Percentiles rank a stretch among this genome's conserved stretches.
Conservation (phyloP, 2,113 vertebrate genomes). For the Pangasianodon gigas region DNA sequence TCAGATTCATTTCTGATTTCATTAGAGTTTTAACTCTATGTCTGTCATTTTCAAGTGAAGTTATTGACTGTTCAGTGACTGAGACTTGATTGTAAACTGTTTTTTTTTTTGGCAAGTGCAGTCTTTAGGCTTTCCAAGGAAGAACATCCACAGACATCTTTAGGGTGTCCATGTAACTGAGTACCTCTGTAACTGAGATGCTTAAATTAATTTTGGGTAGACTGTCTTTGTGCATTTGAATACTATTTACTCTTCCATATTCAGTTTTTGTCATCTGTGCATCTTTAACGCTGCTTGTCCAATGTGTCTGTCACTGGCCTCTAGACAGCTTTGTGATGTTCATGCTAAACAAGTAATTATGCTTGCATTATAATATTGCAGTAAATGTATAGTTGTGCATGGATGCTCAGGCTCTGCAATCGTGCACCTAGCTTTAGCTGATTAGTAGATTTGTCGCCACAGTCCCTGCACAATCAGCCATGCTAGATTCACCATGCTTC, state of each 20-base stretch:
- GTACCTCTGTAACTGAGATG: not conserved
- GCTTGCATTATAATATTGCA: slow-evolving; percentile 58
- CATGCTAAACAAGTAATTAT: slow-evolving; percentile 65
- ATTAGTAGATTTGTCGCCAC: slow-evolving; percentile 40
- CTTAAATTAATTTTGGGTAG: not conserved
- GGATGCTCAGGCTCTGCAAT: slow-evolving; percentile 43
- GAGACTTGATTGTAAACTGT: not conserved
- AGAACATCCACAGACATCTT: not conserved
- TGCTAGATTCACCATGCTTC: slow-evolving; percentile 40
- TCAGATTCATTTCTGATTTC: not conserved
- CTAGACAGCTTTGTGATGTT: slow-evolving; percentile 60
- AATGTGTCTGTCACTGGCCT: slow-evolving; percentile 56
- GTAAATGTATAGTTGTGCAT: slow-evolving; percentile 65
- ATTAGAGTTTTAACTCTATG: not conserved
- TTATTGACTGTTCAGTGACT: not conserved
- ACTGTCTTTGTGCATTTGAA: not conserved
- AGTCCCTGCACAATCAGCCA: slow-evolving; percentile 27
- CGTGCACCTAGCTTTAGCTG: slow-evolving; percentile 40
- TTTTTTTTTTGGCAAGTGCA: not conserved
- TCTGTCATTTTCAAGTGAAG: not conserved
- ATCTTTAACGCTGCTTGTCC: slow-evolving; percentile 60
- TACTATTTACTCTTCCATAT: slow-evolving; percentile 6
- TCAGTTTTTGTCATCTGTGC: slow-evolving; percentile 38
- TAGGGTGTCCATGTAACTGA: not conserved
- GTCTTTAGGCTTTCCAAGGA: not conserved